phyloP scores from a whole-genome alignment of 92 coral and sea anemone species.

The Phenganax subtilis region DNA sequence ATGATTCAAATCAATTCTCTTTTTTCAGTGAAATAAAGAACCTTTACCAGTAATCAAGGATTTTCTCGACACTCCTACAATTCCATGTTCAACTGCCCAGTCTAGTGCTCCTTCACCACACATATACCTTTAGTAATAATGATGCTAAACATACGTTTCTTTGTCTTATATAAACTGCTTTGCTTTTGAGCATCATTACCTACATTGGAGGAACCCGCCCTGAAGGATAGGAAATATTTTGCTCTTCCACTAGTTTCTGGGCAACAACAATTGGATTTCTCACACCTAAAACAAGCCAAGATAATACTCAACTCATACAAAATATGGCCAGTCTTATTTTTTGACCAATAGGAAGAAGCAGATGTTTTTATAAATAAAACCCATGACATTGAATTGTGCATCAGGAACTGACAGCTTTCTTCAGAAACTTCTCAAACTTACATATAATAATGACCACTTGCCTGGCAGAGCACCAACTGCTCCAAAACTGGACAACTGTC shows the following conservation, averaged over 20 bases:
- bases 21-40: not conserved
- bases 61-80: constrained; percentile 35
- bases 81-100: constrained; percentile 76
- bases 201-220: constrained; percentile 94
- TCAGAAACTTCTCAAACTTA: not conserved
- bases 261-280: constrained; percentile 84
- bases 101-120: constrained; percentile 82
- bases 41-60: constrained; percentile 64
- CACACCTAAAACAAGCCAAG: constrained; percentile 45
- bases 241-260: constrained; percentile 60
- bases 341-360: not conserved
- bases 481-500: constrained; percentile 74
- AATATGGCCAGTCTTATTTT: not conserved
- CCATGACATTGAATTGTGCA: not conserved
- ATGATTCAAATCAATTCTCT: not conserved
- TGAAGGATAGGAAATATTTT: constrained; percentile 49
- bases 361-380: not conserved
- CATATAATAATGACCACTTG: constrained; percentile 12
- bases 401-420: not conserved
- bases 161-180: not conserved
- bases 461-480: constrained; percentile 89
- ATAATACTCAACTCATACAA: not conserved
- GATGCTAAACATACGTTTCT: not conserved
- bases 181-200: not conserved
- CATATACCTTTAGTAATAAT: constrained; percentile 51